Evolutionary conservation across 1,140 invertebrate species (phyloP).

Genomic region (Anagrus nilaparvatae): DNA sequence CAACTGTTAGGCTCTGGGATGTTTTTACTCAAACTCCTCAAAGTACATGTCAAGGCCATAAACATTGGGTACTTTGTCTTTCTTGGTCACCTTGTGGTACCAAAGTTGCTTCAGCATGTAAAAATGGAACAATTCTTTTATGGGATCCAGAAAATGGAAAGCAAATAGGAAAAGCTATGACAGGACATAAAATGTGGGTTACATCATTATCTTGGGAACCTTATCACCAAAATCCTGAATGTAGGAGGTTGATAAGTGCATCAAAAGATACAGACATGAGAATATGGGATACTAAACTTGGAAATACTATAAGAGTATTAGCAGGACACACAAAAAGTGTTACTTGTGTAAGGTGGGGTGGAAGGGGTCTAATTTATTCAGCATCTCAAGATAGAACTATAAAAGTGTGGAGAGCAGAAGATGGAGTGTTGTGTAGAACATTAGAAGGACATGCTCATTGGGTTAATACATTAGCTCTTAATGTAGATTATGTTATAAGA

Average conservation of each 20-base stretch:
- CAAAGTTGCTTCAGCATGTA: constrained; percentile 90
- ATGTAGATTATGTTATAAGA: constrained; percentile 90
- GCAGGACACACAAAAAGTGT: constrained; percentile 84
- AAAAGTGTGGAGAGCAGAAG: constrained; percentile 92
- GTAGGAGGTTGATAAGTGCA: constrained; percentile 74
- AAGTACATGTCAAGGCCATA: constrained; percentile 82
- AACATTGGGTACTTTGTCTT: constrained; percentile 92
- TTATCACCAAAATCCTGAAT: constrained; percentile 75
- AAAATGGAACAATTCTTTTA: constrained; percentile 80
- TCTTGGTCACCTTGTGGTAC: constrained; percentile 90
- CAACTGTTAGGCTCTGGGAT: constrained; percentile 96
- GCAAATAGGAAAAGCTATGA: constrained; percentile 65
- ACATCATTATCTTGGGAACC: constrained; percentile 92
- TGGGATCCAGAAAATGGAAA: constrained; percentile 88
- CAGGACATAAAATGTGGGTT: constrained; percentile 91
- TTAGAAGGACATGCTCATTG: constrained; percentile 96
- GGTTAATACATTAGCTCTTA: constrained; percentile 95
- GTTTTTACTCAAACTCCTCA: constrained; percentile 88
- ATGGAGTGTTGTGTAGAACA: constrained; percentile 85
- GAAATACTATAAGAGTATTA: constrained; percentile 51
- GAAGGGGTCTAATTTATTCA: constrained; percentile 85
- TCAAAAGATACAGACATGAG: constrained; percentile 92
- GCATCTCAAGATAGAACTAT: constrained; percentile 93
- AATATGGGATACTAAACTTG: constrained; percentile 86
- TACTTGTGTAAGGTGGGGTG: constrained; percentile 93